Percentiles rank a stretch among this genome's conserved stretches.
These are phyloP conservation scores for Amiota communis DNA, from an alignment of 2,888 invertebrate species.

Conservation along the genomic window DNA sequence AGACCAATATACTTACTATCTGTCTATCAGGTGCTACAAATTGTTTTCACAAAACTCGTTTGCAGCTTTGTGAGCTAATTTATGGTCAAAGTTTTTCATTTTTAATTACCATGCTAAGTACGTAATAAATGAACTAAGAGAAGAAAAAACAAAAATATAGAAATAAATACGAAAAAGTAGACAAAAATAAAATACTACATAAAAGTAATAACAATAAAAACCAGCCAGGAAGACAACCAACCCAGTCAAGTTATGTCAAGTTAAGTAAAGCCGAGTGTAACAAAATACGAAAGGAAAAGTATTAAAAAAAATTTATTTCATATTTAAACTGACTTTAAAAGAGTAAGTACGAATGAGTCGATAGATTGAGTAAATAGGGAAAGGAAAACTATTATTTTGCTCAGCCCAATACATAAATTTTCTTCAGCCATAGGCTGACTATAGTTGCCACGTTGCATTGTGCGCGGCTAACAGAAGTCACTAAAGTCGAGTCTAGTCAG, in stretches of 20 bases:
- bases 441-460: not conserved
- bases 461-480: not conserved
- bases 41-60: too few relatives aligned
- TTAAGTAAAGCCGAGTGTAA: not conserved
- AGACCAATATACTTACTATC: too few relatives aligned
- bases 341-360: not conserved
- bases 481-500: not conserved
- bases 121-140: constrained; percentile 13
- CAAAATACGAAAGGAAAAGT: constrained; percentile 22
- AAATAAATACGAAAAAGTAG: constrained; percentile 3
- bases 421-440: constrained; percentile 5
- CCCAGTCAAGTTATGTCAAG: too few relatives aligned
- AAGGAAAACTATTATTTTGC: constrained; percentile 30
- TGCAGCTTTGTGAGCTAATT: too few relatives aligned
- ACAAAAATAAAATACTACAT: constrained; percentile 9
- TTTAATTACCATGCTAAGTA: constrained; percentile 40
- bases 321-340: not conserved
- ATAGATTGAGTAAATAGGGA: not conserved
- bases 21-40: too few relatives aligned
- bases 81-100: not conserved
- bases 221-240: not conserved
- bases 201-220: not conserved
- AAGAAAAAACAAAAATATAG: not conserved
- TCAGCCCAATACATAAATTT: constrained; percentile 23
- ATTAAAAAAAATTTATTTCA: constrained; percentile 13